These are phyloP conservation scores for Rattus norvegicus DNA, from an alignment of 2,113 vertebrate genomes.

Conservation along the genomic window GRCr8 NC_086024.1:49407501-49408000, in stretches of 20 bases:
- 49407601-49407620: too few relatives aligned
- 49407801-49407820: not conserved
- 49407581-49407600: not conserved
- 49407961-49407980: not conserved
- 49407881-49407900: not conserved
- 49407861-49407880: too few relatives aligned
- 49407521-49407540: not conserved
- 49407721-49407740: slow-evolving; percentile 36
- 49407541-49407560: not conserved
- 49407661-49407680: not conserved
- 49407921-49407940: not conserved
- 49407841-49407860: too few relatives aligned
- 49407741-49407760: slow-evolving; percentile 34
- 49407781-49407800: not conserved
- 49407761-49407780: not conserved
- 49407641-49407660: slow-evolving; percentile 16
- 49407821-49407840: not conserved
- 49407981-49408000: not conserved
- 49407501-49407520: not conserved
- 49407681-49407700: not conserved
- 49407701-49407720: not conserved
- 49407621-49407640: not conserved
- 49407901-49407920: too few relatives aligned
- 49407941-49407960: not conserved
- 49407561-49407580: not conserved